These are phyloP conservation scores for Campoplex nolae DNA, from an alignment of 2,888 invertebrate genomes.

Conservation along the genomic window DNA sequence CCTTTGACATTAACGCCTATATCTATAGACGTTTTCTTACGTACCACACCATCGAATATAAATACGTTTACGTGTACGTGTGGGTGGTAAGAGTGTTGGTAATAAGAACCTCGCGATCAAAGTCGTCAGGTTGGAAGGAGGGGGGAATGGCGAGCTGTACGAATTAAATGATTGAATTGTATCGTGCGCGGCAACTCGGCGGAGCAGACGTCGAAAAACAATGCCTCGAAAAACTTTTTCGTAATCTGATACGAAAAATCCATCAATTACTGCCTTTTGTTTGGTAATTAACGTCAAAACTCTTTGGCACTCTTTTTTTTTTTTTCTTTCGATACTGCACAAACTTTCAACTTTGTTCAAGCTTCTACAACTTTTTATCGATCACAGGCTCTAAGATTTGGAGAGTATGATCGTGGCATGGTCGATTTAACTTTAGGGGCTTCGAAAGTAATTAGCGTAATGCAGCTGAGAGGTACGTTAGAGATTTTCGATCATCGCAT, in stretches of 20 bases:
- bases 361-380: background rate
- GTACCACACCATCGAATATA: conserved; percentile 4
- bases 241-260: background rate
- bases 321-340: background rate
- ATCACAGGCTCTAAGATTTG: background rate
- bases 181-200: conserved; percentile 8
- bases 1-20: conserved; percentile 42
- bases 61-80: background rate
- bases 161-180: conserved; percentile 5
- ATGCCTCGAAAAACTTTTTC: background rate
- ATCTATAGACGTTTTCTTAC: conserved; percentile 45
- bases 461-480: background rate
- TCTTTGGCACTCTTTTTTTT: background rate
- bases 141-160: background rate
- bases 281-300: background rate
- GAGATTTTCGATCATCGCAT: background rate
- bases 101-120: conserved; percentile 23
- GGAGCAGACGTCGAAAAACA: background rate
- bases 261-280: background rate
- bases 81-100: conserved; percentile 16
- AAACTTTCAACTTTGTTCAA: background rate
- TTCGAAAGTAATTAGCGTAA: background rate
- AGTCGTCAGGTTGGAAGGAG: conserved; percentile 16
- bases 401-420: background rate
- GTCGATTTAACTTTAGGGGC: background rate